Evolutionary conservation across 37 sponge, comb jelly and placozoan species (phyloP).

Genomic region (Aphrocallistes beatrix): DNA sequence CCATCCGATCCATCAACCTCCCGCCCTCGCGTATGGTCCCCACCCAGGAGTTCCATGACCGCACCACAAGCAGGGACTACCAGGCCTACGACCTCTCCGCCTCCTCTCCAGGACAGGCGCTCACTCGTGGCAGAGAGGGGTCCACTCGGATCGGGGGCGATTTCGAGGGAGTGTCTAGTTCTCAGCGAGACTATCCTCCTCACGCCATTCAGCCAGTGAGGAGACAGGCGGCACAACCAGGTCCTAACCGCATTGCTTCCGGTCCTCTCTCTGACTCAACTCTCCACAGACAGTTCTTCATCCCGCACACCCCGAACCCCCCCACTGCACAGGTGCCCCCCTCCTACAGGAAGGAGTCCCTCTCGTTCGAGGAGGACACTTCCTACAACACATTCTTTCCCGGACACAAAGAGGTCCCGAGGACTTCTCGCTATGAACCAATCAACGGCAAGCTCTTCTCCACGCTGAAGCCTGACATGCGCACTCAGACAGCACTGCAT

Average conservation of each 20-base stretch:
- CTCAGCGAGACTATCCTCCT: not conserved
- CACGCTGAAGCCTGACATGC: not conserved
- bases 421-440: not conserved
- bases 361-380: conserved; percentile 24
- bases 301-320: conserved; percentile 7
- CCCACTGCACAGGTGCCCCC: not conserved
- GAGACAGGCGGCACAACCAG: not conserved
- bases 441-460: conserved; percentile 7
- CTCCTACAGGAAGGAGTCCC: not conserved
- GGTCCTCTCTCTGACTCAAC: not conserved
- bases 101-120: not conserved
- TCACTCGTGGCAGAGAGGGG: not conserved
- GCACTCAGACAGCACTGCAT: not conserved
- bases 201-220: not conserved
- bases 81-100: not conserved
- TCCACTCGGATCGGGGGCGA: not conserved
- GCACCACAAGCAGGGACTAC: not conserved
- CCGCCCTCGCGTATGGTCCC: conserved; percentile 1
- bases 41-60: not conserved
- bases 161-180: conserved; percentile 7
- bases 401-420: not conserved
- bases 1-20: not conserved
- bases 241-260: not conserved
- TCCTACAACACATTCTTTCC: conserved; percentile 32
- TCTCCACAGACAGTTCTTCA: conserved; percentile 9